Percentiles rank a stretch among this genome's conserved stretches.
These are phyloP conservation scores for Drosophila sordidula DNA, from an alignment of 2,888 invertebrate species.

Conservation along the genomic window DNA sequence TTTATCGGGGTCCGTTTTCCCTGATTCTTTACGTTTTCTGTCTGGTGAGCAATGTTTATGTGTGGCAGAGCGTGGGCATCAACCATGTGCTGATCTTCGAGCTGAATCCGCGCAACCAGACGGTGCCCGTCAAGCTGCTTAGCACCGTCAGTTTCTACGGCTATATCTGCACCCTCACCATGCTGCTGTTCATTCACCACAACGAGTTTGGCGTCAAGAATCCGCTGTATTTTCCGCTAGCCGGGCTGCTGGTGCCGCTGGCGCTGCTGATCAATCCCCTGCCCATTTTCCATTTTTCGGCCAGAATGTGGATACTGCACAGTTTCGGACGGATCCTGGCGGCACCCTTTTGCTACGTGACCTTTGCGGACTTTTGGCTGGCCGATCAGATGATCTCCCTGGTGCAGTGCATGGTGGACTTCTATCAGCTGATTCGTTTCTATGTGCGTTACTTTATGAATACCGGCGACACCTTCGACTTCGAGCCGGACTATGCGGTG, in stretches of 20 bases:
- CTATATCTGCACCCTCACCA: conserved; percentile 94
- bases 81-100: conserved; percentile 99
- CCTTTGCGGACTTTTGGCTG: conserved; percentile 98
- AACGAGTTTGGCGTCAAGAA: conserved; percentile 89
- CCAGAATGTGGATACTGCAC: conserved; percentile 95
- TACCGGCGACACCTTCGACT: conserved; percentile 62
- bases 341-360: conserved; percentile 95
- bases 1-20: conserved; percentile 96
- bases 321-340: conserved; percentile 91
- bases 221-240: conserved; percentile 94
- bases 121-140: conserved; percentile 95
- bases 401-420: conserved; percentile 93
- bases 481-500: conserved; percentile 89
- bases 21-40: conserved; percentile 95
- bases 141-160: conserved; percentile 95
- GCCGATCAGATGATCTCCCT: conserved; percentile 97
- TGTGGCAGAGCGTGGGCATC: conserved; percentile 97
- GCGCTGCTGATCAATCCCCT: conserved; percentile 95
- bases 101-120: conserved; percentile 95
- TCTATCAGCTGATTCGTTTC: conserved; percentile 96
- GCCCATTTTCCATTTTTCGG: conserved; percentile 93
- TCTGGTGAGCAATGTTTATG: conserved; percentile 97
- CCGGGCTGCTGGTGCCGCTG: conserved; percentile 90
- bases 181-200: conserved; percentile 88
- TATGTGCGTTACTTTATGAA: conserved; percentile 86